These are phyloP conservation scores for Drosophila orena DNA, from an alignment of 1,140 invertebrate genomes.

Conservation along the genomic window DNA sequence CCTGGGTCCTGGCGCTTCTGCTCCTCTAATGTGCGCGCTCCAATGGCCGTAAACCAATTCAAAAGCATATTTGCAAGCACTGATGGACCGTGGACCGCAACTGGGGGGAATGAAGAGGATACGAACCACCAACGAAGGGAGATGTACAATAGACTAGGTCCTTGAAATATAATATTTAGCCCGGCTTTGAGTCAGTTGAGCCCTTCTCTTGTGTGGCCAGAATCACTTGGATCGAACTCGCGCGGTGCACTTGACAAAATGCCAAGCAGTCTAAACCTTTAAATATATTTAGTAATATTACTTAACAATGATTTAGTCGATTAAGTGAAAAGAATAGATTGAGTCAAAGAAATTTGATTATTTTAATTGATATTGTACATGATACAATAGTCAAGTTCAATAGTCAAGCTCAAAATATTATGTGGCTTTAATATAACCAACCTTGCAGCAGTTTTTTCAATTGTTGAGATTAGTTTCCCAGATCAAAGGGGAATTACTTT, in stretches of 20 bases:
- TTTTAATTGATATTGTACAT: too few relatives aligned
- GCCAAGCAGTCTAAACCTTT: too few relatives aligned
- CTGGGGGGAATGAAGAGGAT: background rate
- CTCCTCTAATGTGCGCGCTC: constrained; percentile 63
- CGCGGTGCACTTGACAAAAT: constrained; percentile 37
- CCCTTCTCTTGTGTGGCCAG: constrained; percentile 29
- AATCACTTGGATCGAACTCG: constrained; percentile 61
- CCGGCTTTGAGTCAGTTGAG: constrained; percentile 52
- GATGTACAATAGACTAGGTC: constrained; percentile 44
- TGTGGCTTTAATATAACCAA: too few relatives aligned
- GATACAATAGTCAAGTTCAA: too few relatives aligned
- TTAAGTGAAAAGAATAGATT: too few relatives aligned
- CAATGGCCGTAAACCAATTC: constrained; percentile 80
- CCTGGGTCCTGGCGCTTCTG: background rate
- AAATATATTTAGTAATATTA: background rate
- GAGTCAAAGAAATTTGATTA: too few relatives aligned
- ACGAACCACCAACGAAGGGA: constrained; percentile 2
- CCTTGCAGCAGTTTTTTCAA: background rate
- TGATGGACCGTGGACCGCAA: constrained; percentile 66
- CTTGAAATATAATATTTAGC: constrained; percentile 76
- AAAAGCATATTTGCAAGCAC: constrained; percentile 80
- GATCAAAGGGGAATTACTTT: background rate
- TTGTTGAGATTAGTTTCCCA: background rate
- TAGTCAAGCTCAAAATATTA: too few relatives aligned
- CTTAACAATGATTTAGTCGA: too few relatives aligned